Percentiles rank a stretch among this genome's conserved stretches.
phyloP scores from a whole-genome alignment of 2,797 vertebrate species.

The Lepilemur septentrionalis region DNA sequence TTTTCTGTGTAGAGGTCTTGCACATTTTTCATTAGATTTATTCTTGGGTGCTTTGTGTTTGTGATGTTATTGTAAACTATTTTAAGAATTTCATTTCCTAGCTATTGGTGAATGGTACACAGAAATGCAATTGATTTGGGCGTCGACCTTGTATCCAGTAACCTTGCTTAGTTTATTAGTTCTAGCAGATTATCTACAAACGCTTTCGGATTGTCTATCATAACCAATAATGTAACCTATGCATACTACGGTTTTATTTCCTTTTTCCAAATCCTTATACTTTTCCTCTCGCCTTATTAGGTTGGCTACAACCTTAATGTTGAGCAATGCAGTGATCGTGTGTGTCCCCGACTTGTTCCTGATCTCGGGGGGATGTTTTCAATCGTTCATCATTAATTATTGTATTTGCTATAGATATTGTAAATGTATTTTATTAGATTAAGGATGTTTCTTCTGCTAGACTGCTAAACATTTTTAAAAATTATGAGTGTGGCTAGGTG shows the following conservation, averaged over 20 bases:
- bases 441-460: not conserved
- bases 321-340: fast-evolving
- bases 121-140: not conserved
- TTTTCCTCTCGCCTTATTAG: not conserved
- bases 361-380: not conserved
- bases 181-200: not conserved
- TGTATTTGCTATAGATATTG: not conserved
- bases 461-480: not conserved
- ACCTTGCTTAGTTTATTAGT: not conserved
- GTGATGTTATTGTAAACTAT: not conserved
- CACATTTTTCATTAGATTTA: not conserved
- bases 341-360: not conserved
- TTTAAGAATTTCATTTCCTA: not conserved
- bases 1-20: not conserved
- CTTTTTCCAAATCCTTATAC: fast-evolving
- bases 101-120: not conserved
- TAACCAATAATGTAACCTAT: fast-evolving
- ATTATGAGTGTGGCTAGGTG: not conserved
- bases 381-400: not conserved
- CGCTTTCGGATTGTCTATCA: fast-evolving
- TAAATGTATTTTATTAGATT: not conserved
- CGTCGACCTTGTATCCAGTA: not conserved
- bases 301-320: not conserved
- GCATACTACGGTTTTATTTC: not conserved
- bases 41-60: not conserved